Percentiles rank a stretch among this genome's conserved stretches.
phyloP scores from a whole-genome alignment of 2,113 vertebrate genomes.

The Gavia stellata region DNA sequence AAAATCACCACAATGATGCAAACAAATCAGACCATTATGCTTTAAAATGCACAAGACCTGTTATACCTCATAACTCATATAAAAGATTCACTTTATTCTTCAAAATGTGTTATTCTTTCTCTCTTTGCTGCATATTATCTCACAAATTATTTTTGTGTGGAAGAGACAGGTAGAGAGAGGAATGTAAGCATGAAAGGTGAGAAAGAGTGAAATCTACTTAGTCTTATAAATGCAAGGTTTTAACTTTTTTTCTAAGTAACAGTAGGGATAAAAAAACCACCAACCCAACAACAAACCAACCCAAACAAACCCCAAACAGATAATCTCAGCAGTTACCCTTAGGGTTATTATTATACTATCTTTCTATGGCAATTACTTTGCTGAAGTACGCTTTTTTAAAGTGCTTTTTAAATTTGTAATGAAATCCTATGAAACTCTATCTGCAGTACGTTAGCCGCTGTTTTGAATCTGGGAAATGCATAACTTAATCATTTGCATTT shows the following conservation, averaged over 20 bases:
- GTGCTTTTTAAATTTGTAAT: neutral
- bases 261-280: neutral
- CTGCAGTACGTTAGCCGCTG: neutral
- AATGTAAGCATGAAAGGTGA: neutral
- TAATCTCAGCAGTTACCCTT: neutral
- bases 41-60: neutral
- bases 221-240: neutral
- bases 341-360: neutral
- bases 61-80: neutral
- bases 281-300: accelerated
- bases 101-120: neutral
- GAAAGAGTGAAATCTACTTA: neutral
- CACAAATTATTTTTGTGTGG: neutral
- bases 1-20: neutral
- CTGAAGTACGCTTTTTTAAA: neutral
- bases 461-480: neutral
- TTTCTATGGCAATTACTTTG: neutral
- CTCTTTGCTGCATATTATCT: neutral
- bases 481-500: neutral
- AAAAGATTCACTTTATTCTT: neutral
- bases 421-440: neutral
- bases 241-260: neutral
- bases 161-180: neutral
- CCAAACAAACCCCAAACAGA: neutral
- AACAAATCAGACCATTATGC: neutral